Evolutionary conservation across 2,797 vertebrate genomes (phyloP).

Genomic region (Mormyrus proboscirostris): DNA sequence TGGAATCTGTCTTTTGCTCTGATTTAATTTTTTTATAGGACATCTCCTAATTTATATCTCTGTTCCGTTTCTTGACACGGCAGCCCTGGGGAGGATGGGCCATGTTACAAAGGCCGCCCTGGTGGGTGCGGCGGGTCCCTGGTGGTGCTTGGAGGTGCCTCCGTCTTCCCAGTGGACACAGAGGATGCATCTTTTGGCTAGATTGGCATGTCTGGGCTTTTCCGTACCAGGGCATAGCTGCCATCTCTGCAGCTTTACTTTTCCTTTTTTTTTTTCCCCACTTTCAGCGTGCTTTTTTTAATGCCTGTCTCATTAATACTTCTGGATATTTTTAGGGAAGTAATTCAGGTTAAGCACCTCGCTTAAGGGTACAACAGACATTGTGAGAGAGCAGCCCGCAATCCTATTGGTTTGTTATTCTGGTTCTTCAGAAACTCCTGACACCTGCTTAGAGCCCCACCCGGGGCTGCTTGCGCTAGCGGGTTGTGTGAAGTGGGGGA

Average conservation of each 20-base stretch:
- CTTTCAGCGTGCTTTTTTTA: background rate
- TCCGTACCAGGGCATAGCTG: background rate
- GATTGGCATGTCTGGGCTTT: background rate
- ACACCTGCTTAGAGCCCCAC: background rate
- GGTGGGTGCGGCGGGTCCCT: too few species aligned
- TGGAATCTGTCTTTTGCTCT: background rate
- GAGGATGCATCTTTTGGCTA: background rate
- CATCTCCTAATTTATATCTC: background rate
- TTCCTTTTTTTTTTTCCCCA: background rate
- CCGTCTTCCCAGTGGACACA: background rate
- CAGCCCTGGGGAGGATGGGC: background rate
- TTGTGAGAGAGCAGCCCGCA: background rate
- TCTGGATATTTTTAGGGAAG: conserved; percentile 4
- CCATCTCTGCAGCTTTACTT: background rate
- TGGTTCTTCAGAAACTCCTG: background rate
- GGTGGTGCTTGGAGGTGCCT: background rate
- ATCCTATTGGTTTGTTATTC: background rate
- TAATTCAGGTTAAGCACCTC: conserved; percentile 4
- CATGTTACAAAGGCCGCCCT: background rate
- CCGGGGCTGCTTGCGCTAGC: background rate
- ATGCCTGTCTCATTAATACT: background rate
- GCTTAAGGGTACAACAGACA: background rate
- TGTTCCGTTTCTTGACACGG: background rate
- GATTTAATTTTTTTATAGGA: background rate
- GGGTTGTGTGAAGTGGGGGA: background rate